Conservation (phyloP, 2,113 vertebrate species). For the Ivindomyrus marchei region DNA sequence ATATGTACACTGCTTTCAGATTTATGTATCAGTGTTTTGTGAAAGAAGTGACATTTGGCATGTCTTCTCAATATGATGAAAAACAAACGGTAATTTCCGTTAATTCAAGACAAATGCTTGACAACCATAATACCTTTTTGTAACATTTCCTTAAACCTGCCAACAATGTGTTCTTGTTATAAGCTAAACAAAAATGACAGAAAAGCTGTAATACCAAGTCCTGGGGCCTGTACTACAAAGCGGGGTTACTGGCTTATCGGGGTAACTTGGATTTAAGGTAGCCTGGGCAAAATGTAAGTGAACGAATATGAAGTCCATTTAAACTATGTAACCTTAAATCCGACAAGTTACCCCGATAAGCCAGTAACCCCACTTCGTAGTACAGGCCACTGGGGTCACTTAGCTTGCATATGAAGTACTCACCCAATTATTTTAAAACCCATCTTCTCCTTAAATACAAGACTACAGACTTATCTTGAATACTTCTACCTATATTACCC, state of each 20-base stretch:
- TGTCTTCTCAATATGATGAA: background rate
- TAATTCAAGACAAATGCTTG: background rate
- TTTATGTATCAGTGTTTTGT: background rate
- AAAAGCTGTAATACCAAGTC: background rate
- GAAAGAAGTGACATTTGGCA: background rate
- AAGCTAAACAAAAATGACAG: background rate
- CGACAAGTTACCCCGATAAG: too few relatives aligned
- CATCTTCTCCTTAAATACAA: background rate
- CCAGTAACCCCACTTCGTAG: too few relatives aligned
- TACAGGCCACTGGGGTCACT: background rate
- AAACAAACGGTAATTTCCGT: background rate
- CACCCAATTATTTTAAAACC: background rate
- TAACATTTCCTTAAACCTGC: background rate
- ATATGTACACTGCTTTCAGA: background rate
- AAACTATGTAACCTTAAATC: too few relatives aligned
- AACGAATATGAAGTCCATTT: too few relatives aligned
- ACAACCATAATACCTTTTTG: background rate
- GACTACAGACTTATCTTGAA: background rate
- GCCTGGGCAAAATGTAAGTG: too few relatives aligned
- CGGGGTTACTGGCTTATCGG: too few relatives aligned
- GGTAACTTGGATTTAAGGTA: too few relatives aligned
- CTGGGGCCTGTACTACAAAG: too few relatives aligned
- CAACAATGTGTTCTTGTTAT: background rate
- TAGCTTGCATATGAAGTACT: background rate
- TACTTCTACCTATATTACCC: background rate